Conservation (phyloP, 2,113 vertebrate species). For the Macroglossus sobrinus region DNA sequence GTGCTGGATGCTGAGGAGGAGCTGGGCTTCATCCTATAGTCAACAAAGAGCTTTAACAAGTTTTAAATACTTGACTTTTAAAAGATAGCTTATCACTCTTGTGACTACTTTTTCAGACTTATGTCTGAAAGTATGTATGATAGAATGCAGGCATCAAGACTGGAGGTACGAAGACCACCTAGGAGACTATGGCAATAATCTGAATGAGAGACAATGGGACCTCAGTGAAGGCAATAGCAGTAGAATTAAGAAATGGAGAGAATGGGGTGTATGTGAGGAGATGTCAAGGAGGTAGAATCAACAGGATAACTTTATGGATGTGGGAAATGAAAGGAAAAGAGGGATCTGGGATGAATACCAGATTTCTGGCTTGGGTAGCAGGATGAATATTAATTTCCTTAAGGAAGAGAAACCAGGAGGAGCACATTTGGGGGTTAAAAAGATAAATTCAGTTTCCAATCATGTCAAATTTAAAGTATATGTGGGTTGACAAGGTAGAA, state of each 20-base stretch:
- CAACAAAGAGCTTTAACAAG: background rate
- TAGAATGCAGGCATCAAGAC: background rate
- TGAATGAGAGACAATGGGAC: background rate
- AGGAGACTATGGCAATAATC: background rate
- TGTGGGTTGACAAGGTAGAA: background rate
- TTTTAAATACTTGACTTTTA: conserved; percentile 8
- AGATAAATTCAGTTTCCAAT: conserved; percentile 6
- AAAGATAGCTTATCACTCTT: background rate
- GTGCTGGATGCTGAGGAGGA: background rate
- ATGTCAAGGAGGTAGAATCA: background rate
- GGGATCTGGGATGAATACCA: background rate
- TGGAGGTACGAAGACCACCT: background rate
- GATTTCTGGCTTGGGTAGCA: conserved; percentile 4
- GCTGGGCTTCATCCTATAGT: background rate
- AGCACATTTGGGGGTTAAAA: background rate
- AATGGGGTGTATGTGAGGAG: background rate
- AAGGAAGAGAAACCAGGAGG: background rate
- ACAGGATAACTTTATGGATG: background rate
- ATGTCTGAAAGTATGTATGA: background rate
- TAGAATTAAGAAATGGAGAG: background rate
- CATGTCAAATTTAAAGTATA: conserved; percentile 35
- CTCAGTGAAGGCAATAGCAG: background rate
- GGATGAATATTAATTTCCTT: background rate
- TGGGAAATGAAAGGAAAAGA: background rate
- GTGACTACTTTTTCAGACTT: conserved; percentile 30